Evolutionary conservation across 2,888 invertebrate species (phyloP).

Genomic region (Heliothis peltigera): DNA sequence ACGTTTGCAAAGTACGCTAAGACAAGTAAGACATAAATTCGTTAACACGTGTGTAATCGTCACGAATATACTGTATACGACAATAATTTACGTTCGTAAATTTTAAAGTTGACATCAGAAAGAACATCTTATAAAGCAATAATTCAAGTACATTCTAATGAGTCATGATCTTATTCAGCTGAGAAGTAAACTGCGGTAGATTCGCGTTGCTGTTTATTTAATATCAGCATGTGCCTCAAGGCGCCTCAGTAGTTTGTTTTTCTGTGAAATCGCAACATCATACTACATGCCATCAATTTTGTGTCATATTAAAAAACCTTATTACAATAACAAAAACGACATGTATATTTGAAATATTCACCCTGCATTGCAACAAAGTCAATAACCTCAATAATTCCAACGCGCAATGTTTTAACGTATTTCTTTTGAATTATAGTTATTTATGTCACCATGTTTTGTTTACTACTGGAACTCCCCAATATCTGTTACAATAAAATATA

Average conservation of each 20-base stretch:
- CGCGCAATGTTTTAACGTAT: constrained; percentile 22
- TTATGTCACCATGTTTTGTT: constrained; percentile 48
- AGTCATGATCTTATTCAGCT: constrained; percentile 67
- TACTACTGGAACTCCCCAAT: constrained; percentile 28
- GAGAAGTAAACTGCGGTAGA: constrained; percentile 60
- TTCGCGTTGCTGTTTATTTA: constrained; percentile 51
- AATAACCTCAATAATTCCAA: constrained; percentile 32
- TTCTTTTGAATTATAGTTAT: constrained; percentile 41
- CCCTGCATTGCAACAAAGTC: constrained; percentile 31
- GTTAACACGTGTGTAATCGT: constrained; percentile 87
- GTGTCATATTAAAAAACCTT: not conserved
- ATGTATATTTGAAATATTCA: no score
- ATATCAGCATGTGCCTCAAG: constrained; percentile 28
- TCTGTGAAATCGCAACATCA: not conserved
- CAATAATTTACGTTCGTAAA: constrained; percentile 86
- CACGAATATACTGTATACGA: constrained; percentile 75
- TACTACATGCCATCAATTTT: not conserved
- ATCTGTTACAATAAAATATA: constrained; percentile 42
- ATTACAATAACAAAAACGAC: no score
- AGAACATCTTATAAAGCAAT: constrained; percentile 87
- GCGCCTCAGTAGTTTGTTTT: constrained; percentile 30
- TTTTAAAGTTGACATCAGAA: constrained; percentile 89
- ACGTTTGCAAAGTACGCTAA: constrained; percentile 80
- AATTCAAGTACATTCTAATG: constrained; percentile 82
- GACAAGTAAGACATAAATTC: constrained; percentile 86